Conservation (phyloP, 2,797 vertebrate genomes). For the Cuculus canorus region DNA sequence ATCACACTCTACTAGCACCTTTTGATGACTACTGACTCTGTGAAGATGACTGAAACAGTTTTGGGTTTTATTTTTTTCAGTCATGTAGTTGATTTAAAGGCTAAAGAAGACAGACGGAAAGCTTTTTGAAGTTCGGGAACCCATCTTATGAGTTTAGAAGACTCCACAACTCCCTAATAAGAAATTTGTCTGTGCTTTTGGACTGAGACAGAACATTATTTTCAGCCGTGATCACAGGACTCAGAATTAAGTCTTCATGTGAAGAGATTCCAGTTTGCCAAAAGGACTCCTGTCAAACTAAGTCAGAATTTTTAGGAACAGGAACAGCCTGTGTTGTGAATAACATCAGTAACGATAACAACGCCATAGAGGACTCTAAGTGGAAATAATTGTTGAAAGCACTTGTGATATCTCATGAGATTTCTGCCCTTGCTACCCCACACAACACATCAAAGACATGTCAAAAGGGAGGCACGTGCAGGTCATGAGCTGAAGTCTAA, state of each 20-base stretch:
- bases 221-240: neutral
- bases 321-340: neutral
- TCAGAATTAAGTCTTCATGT: neutral
- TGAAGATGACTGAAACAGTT: neutral
- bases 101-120: neutral
- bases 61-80: neutral
- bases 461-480: neutral
- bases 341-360: accelerated
- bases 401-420: neutral
- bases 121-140: neutral
- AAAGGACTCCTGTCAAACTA: neutral
- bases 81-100: neutral
- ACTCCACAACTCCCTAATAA: neutral
- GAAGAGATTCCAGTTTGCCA: neutral
- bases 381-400: neutral
- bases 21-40: neutral
- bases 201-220: neutral
- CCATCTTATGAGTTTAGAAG: neutral
- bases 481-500: neutral
- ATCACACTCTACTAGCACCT: neutral
- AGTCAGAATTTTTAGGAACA: neutral
- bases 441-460: neutral
- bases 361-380: neutral
- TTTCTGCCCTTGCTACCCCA: neutral
- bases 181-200: neutral